phyloP scores from a whole-genome alignment of 2,888 invertebrate species.

The Apocheima hispidaria region DNA sequence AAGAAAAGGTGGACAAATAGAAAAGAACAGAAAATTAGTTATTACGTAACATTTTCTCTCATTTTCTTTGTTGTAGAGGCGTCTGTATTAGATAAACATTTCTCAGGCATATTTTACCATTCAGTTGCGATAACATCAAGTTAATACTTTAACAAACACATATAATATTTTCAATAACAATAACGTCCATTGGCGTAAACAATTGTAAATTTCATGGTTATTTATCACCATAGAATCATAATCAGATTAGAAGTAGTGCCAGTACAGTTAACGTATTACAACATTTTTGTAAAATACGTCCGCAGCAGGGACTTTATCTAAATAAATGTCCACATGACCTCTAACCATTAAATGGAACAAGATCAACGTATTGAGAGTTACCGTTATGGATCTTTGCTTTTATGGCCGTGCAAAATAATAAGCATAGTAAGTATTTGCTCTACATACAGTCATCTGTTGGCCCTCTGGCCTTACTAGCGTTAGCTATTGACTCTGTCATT shows the following conservation, averaged over 20 bases:
- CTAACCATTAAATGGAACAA: constrained; percentile 7
- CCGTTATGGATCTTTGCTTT: constrained; percentile 27
- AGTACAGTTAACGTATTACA: neutral
- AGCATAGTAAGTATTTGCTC: constrained; percentile 21
- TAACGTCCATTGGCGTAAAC: neutral
- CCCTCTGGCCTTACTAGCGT: constrained; percentile 27
- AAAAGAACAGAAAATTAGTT: too few species aligned
- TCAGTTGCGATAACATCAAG: neutral
- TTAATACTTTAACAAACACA: neutral
- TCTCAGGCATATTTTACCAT: neutral
- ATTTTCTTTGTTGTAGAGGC: too few species aligned
- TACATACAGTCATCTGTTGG: constrained; percentile 23
- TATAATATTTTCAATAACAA: neutral
- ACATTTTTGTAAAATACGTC: neutral
- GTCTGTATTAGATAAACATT: neutral
- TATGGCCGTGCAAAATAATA: constrained; percentile 20
- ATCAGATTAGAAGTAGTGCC: neutral
- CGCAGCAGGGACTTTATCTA: neutral
- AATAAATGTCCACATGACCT: constrained; percentile 17
- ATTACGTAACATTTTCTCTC: too few species aligned
- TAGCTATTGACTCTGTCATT: constrained; percentile 27
- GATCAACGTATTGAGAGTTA: constrained; percentile 11
- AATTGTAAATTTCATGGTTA: neutral
- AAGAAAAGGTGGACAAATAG: too few species aligned
- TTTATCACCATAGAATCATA: neutral